Evolutionary conservation across 2,797 vertebrate species (phyloP).

Genomic region (Calcarius lapponicus): DNA sequence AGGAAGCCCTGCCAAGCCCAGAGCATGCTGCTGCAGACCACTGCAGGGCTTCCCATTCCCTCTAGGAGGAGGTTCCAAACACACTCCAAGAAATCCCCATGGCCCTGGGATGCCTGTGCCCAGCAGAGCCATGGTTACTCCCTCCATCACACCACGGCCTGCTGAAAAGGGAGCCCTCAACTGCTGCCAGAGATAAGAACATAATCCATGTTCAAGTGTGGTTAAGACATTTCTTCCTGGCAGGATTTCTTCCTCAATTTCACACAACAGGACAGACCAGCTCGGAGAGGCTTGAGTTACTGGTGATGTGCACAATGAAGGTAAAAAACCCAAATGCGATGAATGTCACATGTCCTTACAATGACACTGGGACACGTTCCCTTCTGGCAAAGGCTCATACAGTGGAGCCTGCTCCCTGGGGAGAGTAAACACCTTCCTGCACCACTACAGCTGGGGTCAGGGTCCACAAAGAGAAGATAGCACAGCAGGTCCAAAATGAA

Average conservation of each 20-base stretch:
- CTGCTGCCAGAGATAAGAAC: background rate
- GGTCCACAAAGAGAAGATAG: background rate
- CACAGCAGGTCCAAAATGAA: background rate
- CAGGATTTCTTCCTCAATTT: slow-evolving; percentile 6
- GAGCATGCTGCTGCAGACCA: background rate
- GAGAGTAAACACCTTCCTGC: background rate
- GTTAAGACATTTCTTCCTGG: background rate
- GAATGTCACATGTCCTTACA: fast-evolving
- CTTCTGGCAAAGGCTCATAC: background rate
- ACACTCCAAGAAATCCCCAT: fast-evolving
- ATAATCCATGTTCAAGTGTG: background rate
- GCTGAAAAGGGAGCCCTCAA: background rate
- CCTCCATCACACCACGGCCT: background rate
- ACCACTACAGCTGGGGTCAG: fast-evolving
- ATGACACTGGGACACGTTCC: background rate
- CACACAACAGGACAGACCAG: background rate
- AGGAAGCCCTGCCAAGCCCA: background rate
- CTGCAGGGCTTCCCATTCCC: background rate
- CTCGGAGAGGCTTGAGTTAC: fast-evolving
- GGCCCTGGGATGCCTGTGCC: background rate
- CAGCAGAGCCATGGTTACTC: fast-evolving
- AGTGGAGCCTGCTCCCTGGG: fast-evolving
- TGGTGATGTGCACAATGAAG: background rate
- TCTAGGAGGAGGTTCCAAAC: background rate
- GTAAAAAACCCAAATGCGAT: background rate